Evolutionary conservation across 2,888 invertebrate species (phyloP), one percentile per base, ranked within the genome.

Genomic region (Matsumyia berberina): DNA sequence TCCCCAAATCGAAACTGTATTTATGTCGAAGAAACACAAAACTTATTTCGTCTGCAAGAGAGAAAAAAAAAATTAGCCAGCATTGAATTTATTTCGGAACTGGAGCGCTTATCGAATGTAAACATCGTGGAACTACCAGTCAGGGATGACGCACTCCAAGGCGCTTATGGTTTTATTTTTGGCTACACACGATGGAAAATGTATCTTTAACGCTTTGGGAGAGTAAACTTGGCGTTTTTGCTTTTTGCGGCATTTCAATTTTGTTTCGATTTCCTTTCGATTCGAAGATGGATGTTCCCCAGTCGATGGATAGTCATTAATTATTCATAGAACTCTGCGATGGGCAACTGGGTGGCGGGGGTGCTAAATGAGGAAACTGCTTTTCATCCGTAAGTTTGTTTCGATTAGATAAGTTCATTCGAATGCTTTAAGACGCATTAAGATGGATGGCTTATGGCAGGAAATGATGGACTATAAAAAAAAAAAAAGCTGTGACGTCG

Each of bases 151-250:
- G 83, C 79, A 83, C 62, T 67, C 39, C 42, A 33, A 39, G 73
- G 55, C 39, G 46, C 53, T 58, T 53, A n/a, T 55, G 72, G 58
- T 73, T 60, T 24, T 83, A 83, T 83, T 83, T 83, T 83, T 51
- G 39, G 64, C 39, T 19, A 62, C 33, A 62, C 33, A 35, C n/a
- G 31, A 44, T 42, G 42, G 51, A 73, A 74, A 57, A 67, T 66
- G 72, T 67, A 62, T 83, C 73, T 62, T 62, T 58, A 33, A 42
- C 72, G 37, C 15, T 42, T 35, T 15, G 37, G 7, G 12, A 15
- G 7, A 12, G 37, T 6, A 12, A 37, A 17, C 5, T 12, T 8
- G 17, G 33, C 19, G 6, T 8, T 44, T 17, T 8, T 17, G 44
- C 44, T 58, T 58, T 39, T 55, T 24, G n/a, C n/a, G n/a, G n/a